Conservation (phyloP, 2,888 invertebrate genomes). For the Morpho helenor region DNA sequence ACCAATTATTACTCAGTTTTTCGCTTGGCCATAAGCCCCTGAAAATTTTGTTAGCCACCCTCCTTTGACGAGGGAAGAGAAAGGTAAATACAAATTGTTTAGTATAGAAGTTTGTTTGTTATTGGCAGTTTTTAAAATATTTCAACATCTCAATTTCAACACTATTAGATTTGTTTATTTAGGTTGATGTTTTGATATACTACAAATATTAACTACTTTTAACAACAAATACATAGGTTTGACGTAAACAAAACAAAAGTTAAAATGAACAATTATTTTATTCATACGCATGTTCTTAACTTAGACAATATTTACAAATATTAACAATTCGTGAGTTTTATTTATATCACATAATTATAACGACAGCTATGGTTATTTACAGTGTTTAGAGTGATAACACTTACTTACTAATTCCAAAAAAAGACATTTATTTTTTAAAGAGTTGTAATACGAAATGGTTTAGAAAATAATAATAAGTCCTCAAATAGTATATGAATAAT, state of each 20-base stretch:
- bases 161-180: too few relatives aligned
- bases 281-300: constrained; percentile 49
- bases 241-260: constrained; percentile 34
- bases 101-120: too few relatives aligned
- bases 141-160: too few relatives aligned
- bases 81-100: not conserved
- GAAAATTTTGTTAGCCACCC: too few relatives aligned
- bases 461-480: not conserved
- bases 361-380: constrained; percentile 28
- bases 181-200: too few relatives aligned
- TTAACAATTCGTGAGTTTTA: constrained; percentile 44
- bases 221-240: too few relatives aligned
- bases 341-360: constrained; percentile 37
- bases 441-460: not conserved
- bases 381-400: constrained; percentile 16
- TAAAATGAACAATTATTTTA: constrained; percentile 64
- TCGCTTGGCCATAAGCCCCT: too few relatives aligned
- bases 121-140: too few relatives aligned
- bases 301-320: constrained; percentile 55
- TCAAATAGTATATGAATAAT: too few relatives aligned
- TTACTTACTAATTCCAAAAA: not conserved
- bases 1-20: too few relatives aligned
- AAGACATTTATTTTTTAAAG: not conserved
- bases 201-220: too few relatives aligned
- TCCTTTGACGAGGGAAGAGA: too few relatives aligned